phyloP scores from a whole-genome alignment of 2,797 vertebrate genomes.

The Tympanoctomys barrerae region DNA sequence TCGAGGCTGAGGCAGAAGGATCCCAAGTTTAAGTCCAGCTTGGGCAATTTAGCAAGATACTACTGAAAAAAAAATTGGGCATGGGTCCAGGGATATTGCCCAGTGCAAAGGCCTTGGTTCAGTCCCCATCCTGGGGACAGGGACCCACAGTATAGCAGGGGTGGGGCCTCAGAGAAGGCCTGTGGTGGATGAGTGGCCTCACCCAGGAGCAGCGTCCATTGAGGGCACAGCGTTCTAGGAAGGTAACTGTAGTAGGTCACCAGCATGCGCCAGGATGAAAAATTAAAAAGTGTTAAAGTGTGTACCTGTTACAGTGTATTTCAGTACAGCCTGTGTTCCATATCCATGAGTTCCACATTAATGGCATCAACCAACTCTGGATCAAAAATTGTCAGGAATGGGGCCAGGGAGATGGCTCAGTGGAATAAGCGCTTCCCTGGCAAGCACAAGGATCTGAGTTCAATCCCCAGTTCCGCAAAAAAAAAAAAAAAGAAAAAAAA shows the following conservation, averaged over 20 bases:
- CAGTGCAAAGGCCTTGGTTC: background rate
- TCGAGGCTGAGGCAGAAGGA: background rate
- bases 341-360: background rate
- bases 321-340: background rate
- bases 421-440: too few relatives aligned
- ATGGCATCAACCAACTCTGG: background rate
- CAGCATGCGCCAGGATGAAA: background rate
- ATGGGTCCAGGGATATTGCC: background rate
- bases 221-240: background rate
- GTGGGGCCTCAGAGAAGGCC: too few relatives aligned
- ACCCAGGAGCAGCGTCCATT: background rate
- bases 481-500: too few relatives aligned
- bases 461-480: too few relatives aligned
- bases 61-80: background rate
- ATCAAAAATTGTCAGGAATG: background rate
- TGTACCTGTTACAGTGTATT: background rate
- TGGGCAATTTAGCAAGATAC: background rate
- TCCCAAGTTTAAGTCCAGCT: background rate
- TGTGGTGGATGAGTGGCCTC: background rate
- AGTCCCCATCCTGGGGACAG: background rate
- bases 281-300: background rate
- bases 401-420: too few relatives aligned
- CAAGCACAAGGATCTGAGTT: too few relatives aligned
- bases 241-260: background rate
- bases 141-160: background rate